Evolutionary conservation across 2,888 invertebrate species (phyloP).

Genomic region (Ochropleura leucogaster): DNA sequence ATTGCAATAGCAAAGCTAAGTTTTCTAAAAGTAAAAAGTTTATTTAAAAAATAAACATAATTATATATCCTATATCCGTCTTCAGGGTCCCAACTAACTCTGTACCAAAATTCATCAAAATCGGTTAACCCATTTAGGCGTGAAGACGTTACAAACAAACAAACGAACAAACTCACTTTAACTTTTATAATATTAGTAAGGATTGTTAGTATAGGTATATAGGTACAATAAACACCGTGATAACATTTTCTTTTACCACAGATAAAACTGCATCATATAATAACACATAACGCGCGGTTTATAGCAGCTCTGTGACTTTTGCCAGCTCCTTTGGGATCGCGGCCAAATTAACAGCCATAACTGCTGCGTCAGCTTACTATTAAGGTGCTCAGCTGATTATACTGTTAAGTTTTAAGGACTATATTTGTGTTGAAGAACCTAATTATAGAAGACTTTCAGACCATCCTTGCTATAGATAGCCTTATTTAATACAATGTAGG

Average conservation of each 20-base stretch:
- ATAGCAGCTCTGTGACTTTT: slow-evolving; percentile 30
- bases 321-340: slow-evolving; percentile 60
- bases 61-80: no score
- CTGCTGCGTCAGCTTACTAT: slow-evolving; percentile 36
- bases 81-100: no score
- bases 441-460: neutral
- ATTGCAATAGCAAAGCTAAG: no score
- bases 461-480: no score
- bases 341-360: slow-evolving; percentile 58
- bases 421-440: neutral
- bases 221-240: slow-evolving; percentile 7
- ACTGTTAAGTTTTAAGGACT: slow-evolving; percentile 1
- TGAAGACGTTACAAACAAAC: no score
- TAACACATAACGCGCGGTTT: slow-evolving; percentile 28
- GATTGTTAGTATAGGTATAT: no score
- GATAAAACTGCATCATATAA: slow-evolving; percentile 44
- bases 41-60: no score
- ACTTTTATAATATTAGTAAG: no score
- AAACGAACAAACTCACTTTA: no score
- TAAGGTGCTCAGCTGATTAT: slow-evolving; percentile 37
- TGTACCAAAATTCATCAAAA: no score
- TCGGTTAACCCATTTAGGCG: no score
- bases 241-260: slow-evolving; percentile 12
- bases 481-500: neutral
- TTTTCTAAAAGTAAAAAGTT: no score